Evolutionary conservation across 2,113 vertebrate genomes (phyloP).

Genomic region (Datnioides undecimradiatus): DNA sequence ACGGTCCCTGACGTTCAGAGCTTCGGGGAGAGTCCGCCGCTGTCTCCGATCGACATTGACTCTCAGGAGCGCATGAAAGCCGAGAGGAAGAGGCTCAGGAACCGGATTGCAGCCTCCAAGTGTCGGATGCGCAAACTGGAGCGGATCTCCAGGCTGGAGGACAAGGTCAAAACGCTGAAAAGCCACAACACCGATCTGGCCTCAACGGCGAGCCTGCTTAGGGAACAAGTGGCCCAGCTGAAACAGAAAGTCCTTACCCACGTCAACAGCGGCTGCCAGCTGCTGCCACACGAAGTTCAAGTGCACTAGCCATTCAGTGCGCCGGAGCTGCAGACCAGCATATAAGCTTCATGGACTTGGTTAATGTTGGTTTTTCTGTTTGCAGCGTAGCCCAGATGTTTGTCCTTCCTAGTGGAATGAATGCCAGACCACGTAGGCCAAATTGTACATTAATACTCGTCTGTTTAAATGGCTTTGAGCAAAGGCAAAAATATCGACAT

Average conservation of each 20-base stretch:
- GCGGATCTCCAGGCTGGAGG: constrained; percentile 95
- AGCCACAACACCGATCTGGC: constrained; percentile 95
- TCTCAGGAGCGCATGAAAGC: constrained; percentile 94
- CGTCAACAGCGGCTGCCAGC: constrained; percentile 93
- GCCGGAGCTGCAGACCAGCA: constrained; percentile 71
- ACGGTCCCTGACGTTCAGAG: constrained; percentile 94
- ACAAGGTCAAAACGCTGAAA: constrained; percentile 95
- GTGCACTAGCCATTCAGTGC: constrained; percentile 86
- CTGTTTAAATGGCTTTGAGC: constrained; percentile 13
- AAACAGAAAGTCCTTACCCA: constrained; percentile 97
- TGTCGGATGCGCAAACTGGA: constrained; percentile 96
- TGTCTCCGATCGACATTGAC: constrained; percentile 96
- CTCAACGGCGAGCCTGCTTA: constrained; percentile 91
- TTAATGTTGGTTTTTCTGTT: constrained; percentile 47
- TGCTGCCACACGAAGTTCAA: constrained; percentile 84
- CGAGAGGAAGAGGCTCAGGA: constrained; percentile 93
- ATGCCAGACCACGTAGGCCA: constrained; percentile 24
- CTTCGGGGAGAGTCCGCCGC: constrained; percentile 92
- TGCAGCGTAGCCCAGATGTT: constrained; percentile 49
- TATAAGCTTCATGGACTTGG: constrained; percentile 65
- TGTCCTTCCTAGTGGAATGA: background rate
- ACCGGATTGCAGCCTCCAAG: constrained; percentile 96
- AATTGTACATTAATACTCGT: constrained; percentile 7
- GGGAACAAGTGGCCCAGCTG: constrained; percentile 95
- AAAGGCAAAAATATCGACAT: background rate